Evolutionary conservation across 2,113 vertebrate species (phyloP).

Genomic region (Malurus alboscapulatus): DNA sequence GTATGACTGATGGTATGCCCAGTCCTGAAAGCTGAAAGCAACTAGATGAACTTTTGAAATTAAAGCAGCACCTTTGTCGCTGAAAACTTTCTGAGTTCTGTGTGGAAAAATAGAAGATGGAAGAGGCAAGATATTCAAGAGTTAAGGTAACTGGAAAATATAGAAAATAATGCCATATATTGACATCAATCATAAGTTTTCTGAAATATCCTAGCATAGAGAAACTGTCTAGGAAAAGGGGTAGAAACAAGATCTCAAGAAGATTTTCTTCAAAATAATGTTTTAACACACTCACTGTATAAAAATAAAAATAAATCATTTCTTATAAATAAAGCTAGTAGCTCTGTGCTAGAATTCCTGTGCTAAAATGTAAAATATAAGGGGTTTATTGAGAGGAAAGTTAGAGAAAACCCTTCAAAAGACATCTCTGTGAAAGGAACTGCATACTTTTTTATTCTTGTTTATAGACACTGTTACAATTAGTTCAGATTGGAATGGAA

Average conservation of each 20-base stretch:
- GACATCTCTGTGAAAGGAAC: not conserved
- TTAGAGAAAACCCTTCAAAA: not conserved
- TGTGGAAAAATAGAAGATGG: not conserved
- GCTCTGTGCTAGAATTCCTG: accelerated
- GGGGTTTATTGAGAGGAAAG: not conserved
- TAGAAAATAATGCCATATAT: not conserved
- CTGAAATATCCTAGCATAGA: not conserved
- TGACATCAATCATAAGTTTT: not conserved
- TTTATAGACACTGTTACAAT: not conserved
- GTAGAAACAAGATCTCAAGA: not conserved
- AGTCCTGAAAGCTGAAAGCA: not conserved
- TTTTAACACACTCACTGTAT: not conserved
- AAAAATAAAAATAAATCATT: not conserved
- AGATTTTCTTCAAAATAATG: not conserved
- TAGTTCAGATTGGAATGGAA: not conserved
- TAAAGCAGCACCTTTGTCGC: not conserved
- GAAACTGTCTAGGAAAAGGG: not conserved
- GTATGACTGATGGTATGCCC: not conserved
- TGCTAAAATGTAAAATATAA: not conserved
- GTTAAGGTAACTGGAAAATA: not conserved
- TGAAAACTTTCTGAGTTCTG: not conserved
- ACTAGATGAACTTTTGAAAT: not conserved
- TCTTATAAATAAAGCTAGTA: not conserved
- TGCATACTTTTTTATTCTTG: not conserved
- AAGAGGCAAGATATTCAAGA: not conserved